Evolutionary conservation across 2,113 vertebrate species (phyloP).

Genomic region (Heterochromis multidens): DNA sequence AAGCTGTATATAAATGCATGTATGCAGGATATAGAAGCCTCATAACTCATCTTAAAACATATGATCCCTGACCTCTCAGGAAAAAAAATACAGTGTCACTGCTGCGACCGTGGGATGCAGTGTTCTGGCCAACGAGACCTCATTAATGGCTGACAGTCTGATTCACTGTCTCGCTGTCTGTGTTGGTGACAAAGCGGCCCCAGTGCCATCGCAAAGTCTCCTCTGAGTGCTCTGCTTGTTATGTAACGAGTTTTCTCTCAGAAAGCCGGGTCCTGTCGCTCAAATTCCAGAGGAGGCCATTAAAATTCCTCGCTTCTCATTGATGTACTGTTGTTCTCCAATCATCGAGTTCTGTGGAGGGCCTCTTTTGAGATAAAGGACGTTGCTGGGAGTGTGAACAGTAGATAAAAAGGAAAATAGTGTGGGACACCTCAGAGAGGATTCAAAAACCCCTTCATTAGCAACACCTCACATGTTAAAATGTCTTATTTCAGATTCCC

Average conservation of each 20-base stretch:
- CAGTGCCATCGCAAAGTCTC: slow-evolving; percentile 25
- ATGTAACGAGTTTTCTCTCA: slow-evolving; percentile 1
- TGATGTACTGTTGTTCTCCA: background rate
- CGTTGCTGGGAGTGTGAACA: background rate
- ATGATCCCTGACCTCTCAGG: background rate
- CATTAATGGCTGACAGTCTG: slow-evolving; percentile 28
- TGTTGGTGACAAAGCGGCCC: slow-evolving; percentile 18
- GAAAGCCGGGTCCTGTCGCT: slow-evolving; percentile 14
- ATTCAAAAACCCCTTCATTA: no score
- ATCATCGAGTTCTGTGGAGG: background rate
- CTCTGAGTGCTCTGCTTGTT: background rate
- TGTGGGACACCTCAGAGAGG: background rate
- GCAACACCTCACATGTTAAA: no score
- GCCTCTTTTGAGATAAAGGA: background rate
- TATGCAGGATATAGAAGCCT: background rate
- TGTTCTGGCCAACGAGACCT: slow-evolving; percentile 11
- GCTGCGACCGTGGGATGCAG: slow-evolving; percentile 21
- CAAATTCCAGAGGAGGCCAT: background rate
- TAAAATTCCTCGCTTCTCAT: background rate
- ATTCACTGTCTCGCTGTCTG: slow-evolving; percentile 37
- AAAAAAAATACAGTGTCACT: slow-evolving; percentile 23
- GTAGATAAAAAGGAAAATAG: background rate
- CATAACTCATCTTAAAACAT: slow-evolving; percentile 30
- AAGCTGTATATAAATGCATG: background rate
- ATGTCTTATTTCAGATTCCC: background rate